A percentile compares a stretch with the other conserved stretches of the same genome.
Conservation (phyloP, 2,888 invertebrate genomes). For the Ophioninae sp. region DNA sequence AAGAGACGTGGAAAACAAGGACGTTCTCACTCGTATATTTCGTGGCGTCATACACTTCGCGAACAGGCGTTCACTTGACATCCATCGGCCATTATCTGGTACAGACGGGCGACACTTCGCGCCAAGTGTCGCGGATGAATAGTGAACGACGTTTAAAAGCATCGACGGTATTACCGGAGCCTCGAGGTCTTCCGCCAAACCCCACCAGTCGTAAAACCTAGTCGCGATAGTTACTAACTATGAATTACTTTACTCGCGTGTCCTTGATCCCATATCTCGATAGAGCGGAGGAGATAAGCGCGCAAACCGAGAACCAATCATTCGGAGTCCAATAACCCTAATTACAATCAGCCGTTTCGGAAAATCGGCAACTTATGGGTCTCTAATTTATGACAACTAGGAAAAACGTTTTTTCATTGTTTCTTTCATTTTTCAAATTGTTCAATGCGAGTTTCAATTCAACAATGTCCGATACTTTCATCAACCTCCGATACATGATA, state of each 20-base stretch:
- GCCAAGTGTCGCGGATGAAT: slow-evolving; percentile 36
- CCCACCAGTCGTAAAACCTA: slow-evolving; percentile 25
- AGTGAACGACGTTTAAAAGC: slow-evolving; percentile 40
- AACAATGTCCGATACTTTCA: too few species aligned
- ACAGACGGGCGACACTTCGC: slow-evolving; percentile 13
- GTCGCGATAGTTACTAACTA: slow-evolving; percentile 32
- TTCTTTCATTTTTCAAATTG: too few species aligned
- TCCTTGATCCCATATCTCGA: slow-evolving; percentile 50
- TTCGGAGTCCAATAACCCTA: neutral
- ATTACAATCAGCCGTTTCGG: neutral
- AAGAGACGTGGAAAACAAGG: neutral
- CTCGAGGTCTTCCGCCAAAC: slow-evolving; percentile 52
- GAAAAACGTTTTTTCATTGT: too few species aligned
- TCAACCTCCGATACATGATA: too few species aligned
- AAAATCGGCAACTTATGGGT: slow-evolving; percentile 16
- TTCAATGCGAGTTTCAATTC: too few species aligned
- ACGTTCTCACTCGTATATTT: slow-evolving; percentile 9
- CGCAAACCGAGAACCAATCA: neutral
- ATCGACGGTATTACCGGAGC: slow-evolving; percentile 36
- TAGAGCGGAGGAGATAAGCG: neutral
- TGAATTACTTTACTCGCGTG: slow-evolving; percentile 30
- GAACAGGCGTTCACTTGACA: slow-evolving; percentile 44
- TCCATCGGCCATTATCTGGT: slow-evolving; percentile 25
- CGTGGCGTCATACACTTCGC: slow-evolving; percentile 13
- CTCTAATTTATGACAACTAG: neutral